Evolutionary conservation across 2,888 invertebrate species (phyloP).

Genomic region (Amphipyra tragopoginis): DNA sequence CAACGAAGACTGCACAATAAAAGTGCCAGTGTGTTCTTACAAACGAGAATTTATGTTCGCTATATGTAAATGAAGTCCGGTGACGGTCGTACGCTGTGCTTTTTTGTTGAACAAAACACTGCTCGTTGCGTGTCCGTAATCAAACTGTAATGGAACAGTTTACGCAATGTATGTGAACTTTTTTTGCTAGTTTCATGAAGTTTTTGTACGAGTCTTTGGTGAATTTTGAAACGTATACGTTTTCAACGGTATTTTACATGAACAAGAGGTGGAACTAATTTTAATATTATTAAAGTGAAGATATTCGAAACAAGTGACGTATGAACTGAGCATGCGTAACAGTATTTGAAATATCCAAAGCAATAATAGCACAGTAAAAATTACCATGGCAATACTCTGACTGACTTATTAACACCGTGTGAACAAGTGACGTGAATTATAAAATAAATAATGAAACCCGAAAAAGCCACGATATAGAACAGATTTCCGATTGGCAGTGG

Average conservation of each 20-base stretch:
- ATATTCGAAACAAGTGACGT: neutral
- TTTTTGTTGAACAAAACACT: slow-evolving; percentile 70
- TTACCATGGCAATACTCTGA: too few species aligned
- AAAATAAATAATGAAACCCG: neutral
- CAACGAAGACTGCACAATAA: slow-evolving; percentile 86
- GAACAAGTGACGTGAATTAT: neutral
- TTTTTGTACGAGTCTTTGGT: slow-evolving; percentile 24
- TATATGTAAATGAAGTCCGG: slow-evolving; percentile 85
- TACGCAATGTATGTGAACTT: slow-evolving; percentile 66
- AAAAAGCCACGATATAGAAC: too few species aligned
- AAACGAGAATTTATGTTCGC: slow-evolving; percentile 89
- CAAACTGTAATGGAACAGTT: slow-evolving; percentile 66
- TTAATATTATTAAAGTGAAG: slow-evolving; percentile 17
- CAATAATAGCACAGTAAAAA: too few species aligned
- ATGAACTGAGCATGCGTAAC: neutral
- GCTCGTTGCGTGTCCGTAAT: slow-evolving; percentile 65
- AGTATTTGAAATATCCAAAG: neutral
- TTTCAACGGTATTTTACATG: slow-evolving; percentile 39
- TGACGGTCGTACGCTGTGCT: slow-evolving; percentile 72
- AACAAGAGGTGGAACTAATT: slow-evolving; percentile 20
- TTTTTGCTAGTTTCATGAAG: slow-evolving; percentile 45
- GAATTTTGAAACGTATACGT: slow-evolving; percentile 32
- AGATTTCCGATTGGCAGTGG: too few species aligned
- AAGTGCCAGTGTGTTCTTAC: slow-evolving; percentile 88
- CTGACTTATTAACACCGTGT: neutral